Evolutionary conservation across 92 coral and sea anemone genomes (phyloP), one percentile per base, ranked within the genome.

Genomic region (Desmophyllum pertusum): DNA sequence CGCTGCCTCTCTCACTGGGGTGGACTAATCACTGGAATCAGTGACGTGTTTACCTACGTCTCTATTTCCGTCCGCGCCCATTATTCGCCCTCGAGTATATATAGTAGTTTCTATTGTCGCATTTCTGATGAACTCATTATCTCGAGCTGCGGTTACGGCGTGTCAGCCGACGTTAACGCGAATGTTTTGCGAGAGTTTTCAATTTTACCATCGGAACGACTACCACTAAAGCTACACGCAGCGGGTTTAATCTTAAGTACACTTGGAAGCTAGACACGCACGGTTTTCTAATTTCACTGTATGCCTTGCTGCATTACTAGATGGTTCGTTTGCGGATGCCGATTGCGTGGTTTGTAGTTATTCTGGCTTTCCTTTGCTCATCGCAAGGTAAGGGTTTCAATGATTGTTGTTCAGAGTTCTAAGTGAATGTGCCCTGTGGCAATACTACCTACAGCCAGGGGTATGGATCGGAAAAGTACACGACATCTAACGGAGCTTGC

Each of bases 31-130:
- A 19, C 10, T 9, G 5, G n/a, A 31, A 33, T 43, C 59, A 70
- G 76, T 80, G 84, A 80, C 77, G 77, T 80, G 75, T 68, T 80
- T 67, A 67, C 84, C 3, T 80, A 51, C 76, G 84, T 80, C 8
- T 80, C 6, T 36, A 35, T 39, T 80, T 80, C 84, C 84, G 84
- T 68, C 51, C 84, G 43, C 84, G 43, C 84, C 75, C 76, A 80
- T 36, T 35, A 63, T 61, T 78, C 64, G 31, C 83, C 43, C 18
- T 64, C 35, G 84, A 67, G 83, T 41, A 66, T 59, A n/a, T n/a
- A n/a, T n/a, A n/a, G n/a, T n/a, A n/a, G n/a, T n/a, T 46, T 36
- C 33, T 17, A 18, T 65, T 42, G 64, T 40, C 59, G 21, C 31
- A 2, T 43, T 21, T 45, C 42, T 42, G 40, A 50, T 45, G 84